These are phyloP conservation scores for Protobothrops flavoviridis DNA, from an alignment of 2,113 vertebrate genomes.

Conservation along the genomic window DNA sequence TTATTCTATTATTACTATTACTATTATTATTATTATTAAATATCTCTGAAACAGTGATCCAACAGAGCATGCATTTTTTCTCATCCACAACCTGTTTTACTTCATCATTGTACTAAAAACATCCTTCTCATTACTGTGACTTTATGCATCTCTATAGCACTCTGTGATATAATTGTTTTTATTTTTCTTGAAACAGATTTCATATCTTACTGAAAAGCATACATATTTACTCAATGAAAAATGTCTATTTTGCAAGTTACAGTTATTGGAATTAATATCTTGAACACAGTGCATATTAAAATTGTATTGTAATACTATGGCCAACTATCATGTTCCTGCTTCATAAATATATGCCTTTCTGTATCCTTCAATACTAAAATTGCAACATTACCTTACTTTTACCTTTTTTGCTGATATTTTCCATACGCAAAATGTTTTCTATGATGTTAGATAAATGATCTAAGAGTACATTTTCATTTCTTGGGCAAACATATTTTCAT, in stretches of 20 bases:
- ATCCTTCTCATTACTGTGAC: not conserved
- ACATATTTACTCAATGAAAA: not conserved
- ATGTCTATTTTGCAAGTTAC: not conserved
- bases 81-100: not conserved
- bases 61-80: not conserved
- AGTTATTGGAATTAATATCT: not conserved
- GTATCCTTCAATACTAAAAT: not conserved
- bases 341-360: not conserved
- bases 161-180: not conserved
- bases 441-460: not conserved
- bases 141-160: not conserved
- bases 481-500: not conserved
- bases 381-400: not conserved
- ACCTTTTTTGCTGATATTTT: not conserved
- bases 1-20: too few species aligned
- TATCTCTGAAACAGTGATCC: not conserved
- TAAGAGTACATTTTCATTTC: not conserved
- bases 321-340: not conserved
- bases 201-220: not conserved
- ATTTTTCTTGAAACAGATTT: not conserved
- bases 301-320: not conserved
- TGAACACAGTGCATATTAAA: not conserved
- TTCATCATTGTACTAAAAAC: not conserved
- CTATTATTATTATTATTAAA: too few species aligned
- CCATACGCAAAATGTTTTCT: not conserved